These are phyloP conservation scores for Eumeta japonica DNA, from an alignment of 1,140 invertebrate genomes.

Conservation along the genomic window DNA sequence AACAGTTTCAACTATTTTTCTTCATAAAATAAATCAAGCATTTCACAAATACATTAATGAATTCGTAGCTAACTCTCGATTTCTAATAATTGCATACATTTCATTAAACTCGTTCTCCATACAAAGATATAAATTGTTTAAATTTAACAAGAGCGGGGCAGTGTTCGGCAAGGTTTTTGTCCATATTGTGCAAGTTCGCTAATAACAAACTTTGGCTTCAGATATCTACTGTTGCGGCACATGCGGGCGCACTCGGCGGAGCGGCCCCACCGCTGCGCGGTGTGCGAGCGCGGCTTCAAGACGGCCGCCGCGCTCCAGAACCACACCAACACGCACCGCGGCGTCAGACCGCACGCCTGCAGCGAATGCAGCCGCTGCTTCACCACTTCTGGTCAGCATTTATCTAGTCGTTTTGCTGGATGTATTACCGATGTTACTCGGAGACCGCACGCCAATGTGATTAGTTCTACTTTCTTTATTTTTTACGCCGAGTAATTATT, in stretches of 20 bases:
- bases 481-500: too few species aligned
- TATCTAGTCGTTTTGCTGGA: constrained; percentile 4
- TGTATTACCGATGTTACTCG: too few species aligned
- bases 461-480: too few species aligned
- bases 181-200: background rate
- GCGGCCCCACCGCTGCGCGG: constrained; percentile 89
- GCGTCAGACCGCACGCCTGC: constrained; percentile 91
- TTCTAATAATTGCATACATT: too few species aligned
- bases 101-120: too few species aligned
- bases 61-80: too few species aligned
- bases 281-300: constrained; percentile 95
- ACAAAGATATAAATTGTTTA: too few species aligned
- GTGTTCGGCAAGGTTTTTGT: background rate
- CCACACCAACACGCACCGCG: constrained; percentile 95
- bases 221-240: constrained; percentile 86
- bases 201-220: constrained; percentile 19
- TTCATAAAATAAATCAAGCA: too few species aligned
- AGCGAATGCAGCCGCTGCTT: constrained; percentile 91
- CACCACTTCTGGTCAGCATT: constrained; percentile 80
- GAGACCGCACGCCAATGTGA: too few species aligned
- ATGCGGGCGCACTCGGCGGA: constrained; percentile 96
- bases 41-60: too few species aligned
- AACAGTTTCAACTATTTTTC: too few species aligned
- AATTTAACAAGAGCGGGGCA: too few species aligned
- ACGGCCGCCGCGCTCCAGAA: constrained; percentile 91